These are phyloP conservation scores for Gopherus flavomarginatus DNA, from an alignment of 2,113 vertebrate genomes.

Conservation along the genomic window DNA sequence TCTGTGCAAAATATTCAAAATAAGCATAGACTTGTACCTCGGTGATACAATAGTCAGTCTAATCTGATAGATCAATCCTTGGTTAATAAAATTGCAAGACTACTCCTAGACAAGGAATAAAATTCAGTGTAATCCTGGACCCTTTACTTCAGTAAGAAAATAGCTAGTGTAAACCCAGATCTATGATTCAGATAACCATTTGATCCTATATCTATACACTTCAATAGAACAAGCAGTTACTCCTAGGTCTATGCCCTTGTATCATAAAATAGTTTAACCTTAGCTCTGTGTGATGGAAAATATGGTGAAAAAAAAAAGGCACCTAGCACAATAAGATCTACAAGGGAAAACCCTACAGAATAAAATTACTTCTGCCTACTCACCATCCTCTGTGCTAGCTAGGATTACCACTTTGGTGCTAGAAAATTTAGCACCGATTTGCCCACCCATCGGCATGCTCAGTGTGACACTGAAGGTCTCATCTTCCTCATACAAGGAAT, in stretches of 20 bases:
- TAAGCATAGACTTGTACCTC: neutral
- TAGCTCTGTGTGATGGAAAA: neutral
- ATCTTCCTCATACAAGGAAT: conserved; percentile 89
- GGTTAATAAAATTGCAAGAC: neutral
- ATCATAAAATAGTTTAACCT: neutral
- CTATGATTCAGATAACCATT: neutral
- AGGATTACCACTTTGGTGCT: conserved; percentile 81
- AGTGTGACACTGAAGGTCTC: conserved; percentile 88
- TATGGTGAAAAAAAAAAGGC: neutral
- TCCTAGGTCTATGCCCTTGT: neutral
- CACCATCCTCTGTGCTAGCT: conserved; percentile 86
- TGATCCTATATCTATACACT: neutral
- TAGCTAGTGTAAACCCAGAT: neutral
- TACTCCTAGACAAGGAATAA: neutral
- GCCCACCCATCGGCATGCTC: conserved; percentile 85
- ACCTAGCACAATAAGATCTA: neutral
- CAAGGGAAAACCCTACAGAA: neutral
- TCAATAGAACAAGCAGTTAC: neutral
- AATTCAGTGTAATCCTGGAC: neutral
- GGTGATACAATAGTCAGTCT: neutral
- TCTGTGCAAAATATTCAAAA: neutral
- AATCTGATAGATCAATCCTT: neutral
- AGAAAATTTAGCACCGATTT: conserved; percentile 81
- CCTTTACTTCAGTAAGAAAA: neutral
- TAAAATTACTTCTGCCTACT: conserved; percentile 54